Evolutionary conservation across 2,888 invertebrate species (phyloP).

Genomic region (Sericinus montela): DNA sequence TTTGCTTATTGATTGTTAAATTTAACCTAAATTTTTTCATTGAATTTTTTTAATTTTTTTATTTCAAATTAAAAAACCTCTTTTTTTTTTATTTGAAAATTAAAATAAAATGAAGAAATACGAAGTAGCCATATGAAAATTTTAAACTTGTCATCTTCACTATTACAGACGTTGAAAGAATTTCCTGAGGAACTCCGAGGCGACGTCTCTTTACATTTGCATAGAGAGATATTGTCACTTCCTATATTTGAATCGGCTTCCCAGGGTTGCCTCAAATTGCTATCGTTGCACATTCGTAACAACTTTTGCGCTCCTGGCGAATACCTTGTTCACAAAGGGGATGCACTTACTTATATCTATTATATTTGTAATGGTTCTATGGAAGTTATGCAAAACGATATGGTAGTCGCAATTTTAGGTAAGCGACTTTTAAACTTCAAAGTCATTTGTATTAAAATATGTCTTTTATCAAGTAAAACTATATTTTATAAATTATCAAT

Average conservation of each 20-base stretch:
- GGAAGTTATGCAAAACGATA: constrained; percentile 97
- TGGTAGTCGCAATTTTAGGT: constrained; percentile 98
- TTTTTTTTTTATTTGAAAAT: too few species aligned
- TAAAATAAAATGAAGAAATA: too few species aligned
- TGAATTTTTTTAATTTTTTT: too few species aligned
- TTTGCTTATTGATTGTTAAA: background rate
- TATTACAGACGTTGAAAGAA: constrained; percentile 91
- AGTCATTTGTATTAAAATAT: too few species aligned
- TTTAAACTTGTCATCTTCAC: too few species aligned
- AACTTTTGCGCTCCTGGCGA: constrained; percentile 98
- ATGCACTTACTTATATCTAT: constrained; percentile 95
- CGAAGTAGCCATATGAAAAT: too few species aligned
- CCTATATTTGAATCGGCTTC: constrained; percentile 97
- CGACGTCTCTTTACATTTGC: constrained; percentile 97
- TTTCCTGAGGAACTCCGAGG: constrained; percentile 97
- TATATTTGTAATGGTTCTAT: constrained; percentile 98
- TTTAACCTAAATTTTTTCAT: too few species aligned
- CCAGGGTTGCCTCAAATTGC: constrained; percentile 94
- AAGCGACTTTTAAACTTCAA: constrained; percentile 50
- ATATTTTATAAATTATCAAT: too few species aligned
- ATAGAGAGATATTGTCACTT: constrained; percentile 94
- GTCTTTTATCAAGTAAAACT: too few species aligned
- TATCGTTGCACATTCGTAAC: constrained; percentile 94
- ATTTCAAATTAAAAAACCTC: too few species aligned
- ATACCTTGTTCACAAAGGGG: constrained; percentile 95